These are phyloP conservation scores for Lethrus apterus DNA, from an alignment of 1,140 invertebrate genomes.

Conservation along the genomic window DNA sequence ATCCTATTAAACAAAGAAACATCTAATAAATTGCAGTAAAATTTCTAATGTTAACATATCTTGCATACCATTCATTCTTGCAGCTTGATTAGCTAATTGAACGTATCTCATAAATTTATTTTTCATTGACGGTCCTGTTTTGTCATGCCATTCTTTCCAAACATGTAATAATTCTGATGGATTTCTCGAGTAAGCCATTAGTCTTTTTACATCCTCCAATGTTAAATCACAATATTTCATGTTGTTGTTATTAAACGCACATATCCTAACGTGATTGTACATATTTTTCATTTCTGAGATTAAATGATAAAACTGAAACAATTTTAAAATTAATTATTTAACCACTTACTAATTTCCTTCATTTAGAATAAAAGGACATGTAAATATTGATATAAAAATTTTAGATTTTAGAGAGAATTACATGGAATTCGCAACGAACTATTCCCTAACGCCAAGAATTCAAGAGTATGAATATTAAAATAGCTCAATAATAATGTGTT, in stretches of 20 bases:
- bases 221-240: slow-evolving; percentile 56
- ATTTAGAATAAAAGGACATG: too few species aligned
- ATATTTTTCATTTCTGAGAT: slow-evolving; percentile 74
- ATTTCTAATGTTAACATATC: too few species aligned
- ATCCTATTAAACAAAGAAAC: slow-evolving; percentile 51
- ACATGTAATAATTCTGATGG: slow-evolving; percentile 64
- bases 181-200: slow-evolving; percentile 64
- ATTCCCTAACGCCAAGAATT: too few species aligned
- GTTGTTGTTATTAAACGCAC: slow-evolving; percentile 51
- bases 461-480: too few species aligned
- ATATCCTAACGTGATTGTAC: slow-evolving; percentile 65
- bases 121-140: slow-evolving; percentile 65
- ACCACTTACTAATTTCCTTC: too few species aligned
- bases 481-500: too few species aligned
- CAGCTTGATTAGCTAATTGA: slow-evolving; percentile 70
- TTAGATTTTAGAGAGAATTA: too few species aligned
- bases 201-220: slow-evolving; percentile 52
- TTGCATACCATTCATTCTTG: slow-evolving; percentile 64
- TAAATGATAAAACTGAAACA: slow-evolving; percentile 59
- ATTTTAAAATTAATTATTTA: slow-evolving; percentile 8
- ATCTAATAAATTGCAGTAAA: too few species aligned
- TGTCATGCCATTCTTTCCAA: slow-evolving; percentile 75
- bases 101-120: slow-evolving; percentile 71
- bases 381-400: too few species aligned
- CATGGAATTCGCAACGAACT: too few species aligned